phyloP scores from a whole-genome alignment of 2,888 invertebrate genomes.

The Silvanus unidentatus region DNA sequence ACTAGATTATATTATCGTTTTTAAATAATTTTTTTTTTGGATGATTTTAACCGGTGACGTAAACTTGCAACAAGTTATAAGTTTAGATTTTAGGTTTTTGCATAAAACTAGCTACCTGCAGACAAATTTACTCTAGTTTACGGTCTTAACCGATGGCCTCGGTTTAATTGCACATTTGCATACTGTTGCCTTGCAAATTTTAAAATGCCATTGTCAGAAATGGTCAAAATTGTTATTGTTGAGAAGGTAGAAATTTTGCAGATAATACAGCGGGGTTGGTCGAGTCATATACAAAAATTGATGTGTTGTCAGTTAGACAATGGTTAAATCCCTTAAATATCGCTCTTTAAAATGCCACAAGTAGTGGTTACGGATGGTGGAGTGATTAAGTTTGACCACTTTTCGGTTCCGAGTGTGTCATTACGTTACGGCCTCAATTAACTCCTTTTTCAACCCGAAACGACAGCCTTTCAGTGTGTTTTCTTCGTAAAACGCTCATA shows the following conservation, averaged over 20 bases:
- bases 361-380: too few relatives aligned
- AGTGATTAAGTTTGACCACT: neutral
- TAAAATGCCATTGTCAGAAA: neutral
- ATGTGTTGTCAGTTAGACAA: constrained; percentile 9
- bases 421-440: too few relatives aligned
- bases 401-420: neutral
- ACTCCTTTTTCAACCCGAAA: too few relatives aligned
- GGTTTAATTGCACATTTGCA: too few relatives aligned
- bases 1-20: neutral
- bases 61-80: too few relatives aligned
- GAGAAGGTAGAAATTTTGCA: too few relatives aligned
- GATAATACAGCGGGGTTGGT: too few relatives aligned
- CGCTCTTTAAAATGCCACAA: constrained; percentile 6
- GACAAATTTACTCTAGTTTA: neutral
- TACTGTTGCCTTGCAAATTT: neutral
- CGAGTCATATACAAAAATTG: neutral
- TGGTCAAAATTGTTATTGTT: neutral
- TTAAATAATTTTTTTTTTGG: neutral
- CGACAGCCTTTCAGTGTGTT: too few relatives aligned
- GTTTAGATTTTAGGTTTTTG: too few relatives aligned
- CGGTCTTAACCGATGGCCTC: neutral
- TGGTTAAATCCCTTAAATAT: constrained; percentile 16
- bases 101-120: too few relatives aligned
- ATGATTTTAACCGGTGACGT: constrained; percentile 2
- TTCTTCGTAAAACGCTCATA: too few relatives aligned